Evolutionary conservation across 2,888 invertebrate genomes (phyloP).

Genomic region (Tromatobia lineatoria): DNA sequence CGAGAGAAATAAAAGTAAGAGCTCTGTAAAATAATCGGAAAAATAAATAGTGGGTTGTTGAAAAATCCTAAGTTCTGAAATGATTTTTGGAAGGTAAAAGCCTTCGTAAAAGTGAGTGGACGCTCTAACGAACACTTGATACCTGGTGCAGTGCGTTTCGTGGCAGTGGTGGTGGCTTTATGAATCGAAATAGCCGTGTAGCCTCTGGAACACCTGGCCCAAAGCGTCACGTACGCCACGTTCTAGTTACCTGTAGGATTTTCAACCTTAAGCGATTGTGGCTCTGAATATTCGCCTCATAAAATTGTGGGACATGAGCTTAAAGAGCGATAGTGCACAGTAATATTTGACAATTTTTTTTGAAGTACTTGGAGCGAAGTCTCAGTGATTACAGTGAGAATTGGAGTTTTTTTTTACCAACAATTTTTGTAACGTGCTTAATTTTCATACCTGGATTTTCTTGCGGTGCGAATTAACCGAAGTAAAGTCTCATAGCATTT

Average conservation of each 20-base stretch:
- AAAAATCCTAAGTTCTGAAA: constrained; percentile 1
- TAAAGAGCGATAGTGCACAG: not conserved
- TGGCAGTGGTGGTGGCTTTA: constrained; percentile 11
- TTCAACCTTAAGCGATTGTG: constrained; percentile 7
- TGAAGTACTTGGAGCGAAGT: not conserved
- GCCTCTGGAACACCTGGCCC: constrained; percentile 66
- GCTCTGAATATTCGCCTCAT: not conserved
- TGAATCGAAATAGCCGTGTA: constrained; percentile 31
- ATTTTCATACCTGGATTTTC: not conserved
- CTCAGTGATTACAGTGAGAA: too few relatives aligned
- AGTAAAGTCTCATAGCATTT: not conserved
- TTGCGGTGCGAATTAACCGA: not conserved
- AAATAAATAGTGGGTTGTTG: not conserved
- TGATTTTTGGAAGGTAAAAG: not conserved
- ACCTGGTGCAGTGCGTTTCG: constrained; percentile 21
- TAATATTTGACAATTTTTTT: not conserved
- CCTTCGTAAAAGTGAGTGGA: constrained; percentile 18
- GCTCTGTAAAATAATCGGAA: not conserved
- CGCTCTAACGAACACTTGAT: constrained; percentile 31
- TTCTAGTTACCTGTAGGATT: constrained; percentile 15
- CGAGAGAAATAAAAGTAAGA: not conserved
- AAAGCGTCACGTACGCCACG: constrained; percentile 26
- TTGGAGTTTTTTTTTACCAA: too few relatives aligned
- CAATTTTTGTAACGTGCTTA: too few relatives aligned
- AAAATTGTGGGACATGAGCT: not conserved